Conservation (phyloP, 1,140 invertebrate species). For the Caerostris extrusa region DNA sequence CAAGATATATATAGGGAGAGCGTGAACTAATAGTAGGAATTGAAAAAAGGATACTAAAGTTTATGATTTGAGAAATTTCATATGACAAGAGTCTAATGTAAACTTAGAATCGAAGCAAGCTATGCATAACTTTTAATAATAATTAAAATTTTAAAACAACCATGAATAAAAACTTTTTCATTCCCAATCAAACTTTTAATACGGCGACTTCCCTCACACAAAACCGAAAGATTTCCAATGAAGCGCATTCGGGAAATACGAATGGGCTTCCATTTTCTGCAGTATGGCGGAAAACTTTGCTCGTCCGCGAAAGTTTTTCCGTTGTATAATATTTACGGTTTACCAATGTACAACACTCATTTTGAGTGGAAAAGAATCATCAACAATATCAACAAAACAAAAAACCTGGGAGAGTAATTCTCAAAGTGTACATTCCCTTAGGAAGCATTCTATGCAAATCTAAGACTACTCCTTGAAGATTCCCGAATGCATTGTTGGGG, state of each 20-base stretch:
- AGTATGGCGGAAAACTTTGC: neutral
- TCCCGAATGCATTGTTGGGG: neutral
- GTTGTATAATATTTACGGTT: neutral
- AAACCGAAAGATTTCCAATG: neutral
- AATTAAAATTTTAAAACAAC: too few relatives aligned
- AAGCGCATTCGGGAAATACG: neutral
- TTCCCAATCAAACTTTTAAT: too few relatives aligned
- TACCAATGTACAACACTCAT: neutral
- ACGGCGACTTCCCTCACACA: neutral
- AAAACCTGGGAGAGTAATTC: neutral
- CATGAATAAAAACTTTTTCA: too few relatives aligned
- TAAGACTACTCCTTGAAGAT: neutral
- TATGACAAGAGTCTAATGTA: too few relatives aligned
- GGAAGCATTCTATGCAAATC: conserved; percentile 29
- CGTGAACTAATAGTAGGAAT: too few relatives aligned
- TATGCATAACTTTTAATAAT: too few relatives aligned
- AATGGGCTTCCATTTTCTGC: neutral
- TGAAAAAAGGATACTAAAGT: too few relatives aligned
- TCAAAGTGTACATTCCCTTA: neutral
- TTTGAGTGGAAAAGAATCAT: neutral
- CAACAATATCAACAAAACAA: too few relatives aligned
- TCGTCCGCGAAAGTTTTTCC: neutral
- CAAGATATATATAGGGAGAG: too few relatives aligned
- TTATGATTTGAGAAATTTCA: too few relatives aligned
- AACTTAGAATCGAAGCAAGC: too few relatives aligned